A percentile compares a stretch with the other conserved stretches of the same genome.
These are phyloP conservation scores for Aythya baeri DNA, from an alignment of 2,113 vertebrate genomes.

Conservation along the genomic window DNA sequence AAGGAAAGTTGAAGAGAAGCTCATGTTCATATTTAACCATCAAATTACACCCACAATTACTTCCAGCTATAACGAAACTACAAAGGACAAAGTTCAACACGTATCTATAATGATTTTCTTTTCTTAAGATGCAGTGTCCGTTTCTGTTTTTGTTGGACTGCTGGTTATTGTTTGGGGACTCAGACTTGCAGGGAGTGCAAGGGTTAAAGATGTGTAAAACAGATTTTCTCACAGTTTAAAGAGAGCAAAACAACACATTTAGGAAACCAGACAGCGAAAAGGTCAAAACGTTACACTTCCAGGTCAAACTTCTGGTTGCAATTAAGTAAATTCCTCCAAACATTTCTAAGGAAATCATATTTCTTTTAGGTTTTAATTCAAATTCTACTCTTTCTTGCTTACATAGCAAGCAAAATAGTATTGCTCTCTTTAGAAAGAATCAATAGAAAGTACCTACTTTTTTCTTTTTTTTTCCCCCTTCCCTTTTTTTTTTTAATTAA, in stretches of 20 bases:
- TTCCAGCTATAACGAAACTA: conserved; percentile 4
- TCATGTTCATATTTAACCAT: neutral
- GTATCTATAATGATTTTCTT: neutral
- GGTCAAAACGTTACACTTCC: conserved; percentile 85
- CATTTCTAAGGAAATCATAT: conserved; percentile 77
- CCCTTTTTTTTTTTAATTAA: neutral
- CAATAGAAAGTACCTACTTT: neutral
- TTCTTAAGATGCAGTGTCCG: conserved; percentile 23
- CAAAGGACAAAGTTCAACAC: neutral
- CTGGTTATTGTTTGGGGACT: neutral
- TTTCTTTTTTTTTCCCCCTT: neutral
- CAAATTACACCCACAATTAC: neutral
- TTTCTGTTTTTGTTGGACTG: conserved; percentile 33
- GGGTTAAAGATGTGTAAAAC: conserved; percentile 76
- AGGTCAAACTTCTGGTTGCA: conserved; percentile 86
- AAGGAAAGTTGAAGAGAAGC: conserved; percentile 12
- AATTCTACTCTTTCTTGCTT: conserved; percentile 30
- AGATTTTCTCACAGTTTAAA: conserved; percentile 81
- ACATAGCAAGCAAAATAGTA: conserved; percentile 34
- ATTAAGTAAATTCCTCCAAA: conserved; percentile 81
- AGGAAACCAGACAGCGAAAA: conserved; percentile 80
- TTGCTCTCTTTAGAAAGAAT: conserved; percentile 34
- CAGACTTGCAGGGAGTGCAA: conserved; percentile 55
- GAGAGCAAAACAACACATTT: conserved; percentile 76
- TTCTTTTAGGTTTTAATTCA: conserved; percentile 68